Percentiles rank a stretch among this genome's conserved stretches.
phyloP scores from a whole-genome alignment of 2,888 invertebrate genomes.

The Tenthredo distinguenda region DNA sequence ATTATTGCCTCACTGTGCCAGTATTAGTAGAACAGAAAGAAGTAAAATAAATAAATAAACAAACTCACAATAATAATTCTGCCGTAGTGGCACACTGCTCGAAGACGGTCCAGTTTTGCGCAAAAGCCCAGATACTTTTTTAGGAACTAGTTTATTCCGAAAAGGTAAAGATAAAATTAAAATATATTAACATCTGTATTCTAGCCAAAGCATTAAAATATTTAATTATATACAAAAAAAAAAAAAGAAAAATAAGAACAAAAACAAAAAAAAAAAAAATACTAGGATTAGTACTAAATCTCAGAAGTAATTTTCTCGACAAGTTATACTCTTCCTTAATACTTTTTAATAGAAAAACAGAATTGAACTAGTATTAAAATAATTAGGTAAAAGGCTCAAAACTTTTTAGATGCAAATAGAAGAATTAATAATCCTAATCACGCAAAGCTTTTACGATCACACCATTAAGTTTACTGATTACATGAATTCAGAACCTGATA shows the following conservation, averaged over 20 bases:
- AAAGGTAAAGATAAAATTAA: background rate
- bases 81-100: slow-evolving; percentile 76
- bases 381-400: slow-evolving; percentile 36
- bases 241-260: slow-evolving; percentile 48
- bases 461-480: background rate
- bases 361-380: background rate
- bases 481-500: background rate
- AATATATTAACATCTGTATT: background rate
- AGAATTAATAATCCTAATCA: slow-evolving; percentile 2
- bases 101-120: slow-evolving; percentile 74
- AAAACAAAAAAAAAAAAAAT: slow-evolving; percentile 32
- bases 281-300: background rate
- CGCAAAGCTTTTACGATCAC: slow-evolving; percentile 8
- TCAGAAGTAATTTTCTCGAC: slow-evolving; percentile 22
- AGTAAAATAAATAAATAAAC: background rate
- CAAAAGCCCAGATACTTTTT: slow-evolving; percentile 54
- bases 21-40: slow-evolving; percentile 62
- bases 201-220: slow-evolving; percentile 24
- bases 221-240: slow-evolving; percentile 55
- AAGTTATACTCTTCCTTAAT: slow-evolving; percentile 39
- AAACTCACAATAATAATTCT: slow-evolving; percentile 62
- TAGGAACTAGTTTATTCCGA: slow-evolving; percentile 54
- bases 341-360: slow-evolving; percentile 16
- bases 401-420: slow-evolving; percentile 5
- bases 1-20: slow-evolving; percentile 76